phyloP scores from a whole-genome alignment of 2,797 vertebrate species.

The Xerus rutilus region DNA sequence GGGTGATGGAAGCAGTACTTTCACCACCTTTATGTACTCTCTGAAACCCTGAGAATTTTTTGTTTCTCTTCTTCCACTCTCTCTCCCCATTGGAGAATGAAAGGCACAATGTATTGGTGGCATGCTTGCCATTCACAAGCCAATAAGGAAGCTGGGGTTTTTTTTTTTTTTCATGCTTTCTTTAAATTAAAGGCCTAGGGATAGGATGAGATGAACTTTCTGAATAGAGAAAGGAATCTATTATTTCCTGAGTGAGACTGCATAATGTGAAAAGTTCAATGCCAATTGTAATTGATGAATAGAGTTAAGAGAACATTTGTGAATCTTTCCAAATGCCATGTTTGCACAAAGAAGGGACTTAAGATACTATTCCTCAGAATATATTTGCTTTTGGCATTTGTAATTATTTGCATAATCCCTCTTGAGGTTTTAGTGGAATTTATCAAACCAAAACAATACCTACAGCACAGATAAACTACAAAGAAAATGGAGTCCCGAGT shows the following conservation, averaged over 20 bases:
- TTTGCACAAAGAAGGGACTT: constrained; percentile 19
- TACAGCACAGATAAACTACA: neutral
- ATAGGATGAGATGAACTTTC: neutral
- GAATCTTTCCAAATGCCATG: constrained; percentile 4
- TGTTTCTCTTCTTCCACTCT: neutral
- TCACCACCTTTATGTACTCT: neutral
- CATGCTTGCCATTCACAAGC: neutral
- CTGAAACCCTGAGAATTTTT: neutral
- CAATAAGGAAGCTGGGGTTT: constrained; percentile 41
- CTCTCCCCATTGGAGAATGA: neutral
- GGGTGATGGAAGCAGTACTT: neutral
- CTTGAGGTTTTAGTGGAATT: constrained; percentile 21
- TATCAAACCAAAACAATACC: neutral
- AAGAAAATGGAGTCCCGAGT: neutral
- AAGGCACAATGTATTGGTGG: neutral
- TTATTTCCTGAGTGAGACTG: constrained; percentile 21
- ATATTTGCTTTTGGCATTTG: constrained; percentile 46
- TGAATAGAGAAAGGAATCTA: constrained; percentile 34
- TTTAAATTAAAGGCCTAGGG: neutral
- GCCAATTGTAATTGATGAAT: neutral
- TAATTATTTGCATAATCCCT: neutral
- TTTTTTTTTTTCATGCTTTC: constrained; percentile 47
- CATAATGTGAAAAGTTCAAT: neutral
- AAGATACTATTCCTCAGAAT: neutral
- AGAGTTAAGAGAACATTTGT: neutral